Evolutionary conservation across 2,888 invertebrate species (phyloP), one percentile per base, ranked within the genome.

Genomic region (Pristionchus exspectatus): DNA sequence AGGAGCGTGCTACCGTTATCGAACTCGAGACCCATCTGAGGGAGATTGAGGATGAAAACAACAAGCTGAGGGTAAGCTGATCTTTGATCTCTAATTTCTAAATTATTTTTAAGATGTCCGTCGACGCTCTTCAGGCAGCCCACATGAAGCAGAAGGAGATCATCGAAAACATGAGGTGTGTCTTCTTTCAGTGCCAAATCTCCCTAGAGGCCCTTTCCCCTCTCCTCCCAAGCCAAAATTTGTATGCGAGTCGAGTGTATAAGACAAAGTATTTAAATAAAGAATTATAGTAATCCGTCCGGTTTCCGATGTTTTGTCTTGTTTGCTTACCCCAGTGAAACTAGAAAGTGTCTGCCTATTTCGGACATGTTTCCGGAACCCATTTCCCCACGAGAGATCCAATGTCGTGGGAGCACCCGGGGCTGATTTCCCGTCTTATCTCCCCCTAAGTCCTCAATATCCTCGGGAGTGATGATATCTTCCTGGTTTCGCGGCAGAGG

Each of bases 111-210:
- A 21, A 88, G 87, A 59, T 56, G 54, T 74, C 74, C 12, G 27
- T 56, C 33, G 87, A 88, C 30, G 87, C 87, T 16, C 21, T 88
- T 54, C 50, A 56, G 56, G 56, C 56, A 16, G 63, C 87, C 4
- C 56, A 88, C 74, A 72, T 88, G 87, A 59, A 63, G 54, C 87
- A 88, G 56, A 88, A 88, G 56, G 87, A 88, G 56, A 88, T 88
- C 33, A 88, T 88, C 63, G 87, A 88, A 56, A 74, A 88, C 56
- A 88, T 88, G 87, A 88, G 87, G 87, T 88, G 87, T n/a, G n/a
- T n/a, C n/a, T n/a, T n/a, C n/a, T n/a, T n/a, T n/a, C n/a, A n/a
- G n/a, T n/a, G n/a, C n/a, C n/a, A n/a, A n/a, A n/a, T n/a, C n/a
- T n/a, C n/a, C n/a, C n/a, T n/a, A n/a, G n/a, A n/a, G n/a, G n/a